Evolutionary conservation across 1,140 invertebrate genomes (phyloP), one percentile per base, ranked within the genome.

Genomic region (Meteorus sp.): DNA sequence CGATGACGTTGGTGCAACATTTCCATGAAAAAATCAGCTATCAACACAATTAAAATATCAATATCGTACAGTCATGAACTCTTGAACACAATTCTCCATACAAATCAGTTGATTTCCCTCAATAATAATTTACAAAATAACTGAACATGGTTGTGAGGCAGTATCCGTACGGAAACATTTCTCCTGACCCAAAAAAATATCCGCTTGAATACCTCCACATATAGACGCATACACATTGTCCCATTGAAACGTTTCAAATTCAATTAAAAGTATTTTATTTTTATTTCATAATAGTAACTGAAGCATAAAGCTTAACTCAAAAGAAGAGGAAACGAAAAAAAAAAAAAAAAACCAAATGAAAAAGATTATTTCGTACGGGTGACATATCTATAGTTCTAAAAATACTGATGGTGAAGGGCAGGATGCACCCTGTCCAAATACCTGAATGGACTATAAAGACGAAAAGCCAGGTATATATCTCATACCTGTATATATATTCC

Each of bases 211-310:
- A 29, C 27, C 9, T 5, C 9, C 4, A 29, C 4, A 29, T 5
- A 29, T 29, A 29, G 4, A 29, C 4, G 4, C 27, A 29, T 29
- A 5, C 9, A 22, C 1, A 45, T 19, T 19, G 5, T 45, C n/a
- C 17, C 17, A 45, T 22, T 45, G 5, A 23, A 23, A 48, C 45
- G 20, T 45, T 45, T 0, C 5, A 9, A 29, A 48, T 48, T 48
- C 11, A 48, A 48, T 48, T 48, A 48, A 48, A 48, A 48, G 13
- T 27, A 48, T 22, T 48, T 48, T 13, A 20, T 48, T 25, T 39
- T 39, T 48, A n/a, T 44, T 44, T 44, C 13, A 44, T 19, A 19
- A 44, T 11, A 48, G 25, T 22, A 48, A 48, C 45, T 48, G 45
- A 48, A 48, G 45, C 45, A 48, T 48, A 48, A 48, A 48, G 23